Evolutionary conservation across 30 jellyfish, hydroid and myxozoan species (phyloP), one percentile per base, ranked within the genome.

Genomic region (Morbakka virulenta): DNA sequence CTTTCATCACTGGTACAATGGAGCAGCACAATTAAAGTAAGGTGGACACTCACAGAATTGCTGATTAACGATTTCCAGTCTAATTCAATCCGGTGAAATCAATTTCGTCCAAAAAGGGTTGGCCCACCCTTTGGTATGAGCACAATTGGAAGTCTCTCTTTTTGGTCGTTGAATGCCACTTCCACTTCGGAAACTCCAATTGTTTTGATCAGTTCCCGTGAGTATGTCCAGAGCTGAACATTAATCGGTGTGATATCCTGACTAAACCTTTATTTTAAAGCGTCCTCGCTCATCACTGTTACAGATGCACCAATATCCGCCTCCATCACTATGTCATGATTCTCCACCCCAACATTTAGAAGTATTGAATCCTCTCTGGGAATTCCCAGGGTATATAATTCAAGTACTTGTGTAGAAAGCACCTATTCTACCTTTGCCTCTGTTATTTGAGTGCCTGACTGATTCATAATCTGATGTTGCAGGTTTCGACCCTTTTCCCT

Each of bases 271-370:
- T 27, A 2, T 20, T 17, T 41, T 6, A 41, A 41, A 9, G 17
- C 13, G 57, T 41, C 57, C 17, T 30, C 33, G 28, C 81, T 69
- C 81, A 69, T 69, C 72, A 69, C 81, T 14, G 81, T 30, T 30
- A 69, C 31, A 1, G 81, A 69, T 4, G 76, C 81, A 21, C 81
- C 81, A 14, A 73, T 69, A 32, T 69, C 76, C 22, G 33, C 62
- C 32, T 69, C 81, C 81, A 69, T 69, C 57, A 4, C 17, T 4
- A 41, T 17, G n/a, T n/a, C 13, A 9, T 41, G 57, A 17, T 41
- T 41, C 13, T 41, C 57, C 9, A 41, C 17, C 13, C 13, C 17
- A 6, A 41, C 57, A 6, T 41, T 9, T 9, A 41, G 9, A 41
- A 9, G 17, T 9, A 41, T 41, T 41, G 57, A 17, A 41, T 9